These are phyloP conservation scores for Amphiprion clarkii DNA, from an alignment of 2,797 vertebrate genomes.

Conservation along the genomic window DNA sequence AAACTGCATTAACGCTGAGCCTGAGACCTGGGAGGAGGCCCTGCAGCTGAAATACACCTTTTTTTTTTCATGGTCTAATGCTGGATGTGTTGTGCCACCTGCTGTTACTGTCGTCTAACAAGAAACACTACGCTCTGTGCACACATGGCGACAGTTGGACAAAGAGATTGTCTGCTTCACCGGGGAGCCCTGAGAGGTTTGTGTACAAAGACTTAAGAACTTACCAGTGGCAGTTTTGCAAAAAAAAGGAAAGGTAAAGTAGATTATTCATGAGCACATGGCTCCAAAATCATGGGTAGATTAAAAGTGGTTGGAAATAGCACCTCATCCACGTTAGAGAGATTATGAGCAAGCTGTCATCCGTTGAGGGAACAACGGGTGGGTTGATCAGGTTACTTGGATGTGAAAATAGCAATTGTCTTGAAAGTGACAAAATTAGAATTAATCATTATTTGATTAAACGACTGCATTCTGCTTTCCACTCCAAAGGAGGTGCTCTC, in stretches of 20 bases:
- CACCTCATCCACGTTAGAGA: slow-evolving; percentile 46
- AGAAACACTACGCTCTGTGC: slow-evolving; percentile 45
- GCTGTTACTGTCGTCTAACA: slow-evolving; percentile 57
- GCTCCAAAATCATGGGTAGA: slow-evolving; percentile 47
- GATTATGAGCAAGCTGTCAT: slow-evolving; percentile 41
- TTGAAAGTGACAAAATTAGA: slow-evolving; percentile 61
- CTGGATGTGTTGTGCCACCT: slow-evolving; percentile 47
- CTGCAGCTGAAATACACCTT: slow-evolving; percentile 25
- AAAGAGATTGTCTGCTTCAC: slow-evolving; percentile 48
- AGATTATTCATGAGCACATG: slow-evolving; percentile 68
- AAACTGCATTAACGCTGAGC: slow-evolving; percentile 35
- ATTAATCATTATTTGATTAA: slow-evolving; percentile 67
- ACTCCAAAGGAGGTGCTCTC: slow-evolving; percentile 23
- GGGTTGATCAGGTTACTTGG: slow-evolving; percentile 61
- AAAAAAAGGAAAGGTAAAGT: slow-evolving; percentile 38
- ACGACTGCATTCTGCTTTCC: slow-evolving; percentile 44
- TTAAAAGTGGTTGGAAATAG: slow-evolving; percentile 51
- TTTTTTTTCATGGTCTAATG: slow-evolving; percentile 35
- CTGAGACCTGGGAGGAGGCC: slow-evolving; percentile 16
- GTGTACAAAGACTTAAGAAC: slow-evolving; percentile 54
- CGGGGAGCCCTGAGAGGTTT: slow-evolving; percentile 54
- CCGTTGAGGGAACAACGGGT: slow-evolving; percentile 46
- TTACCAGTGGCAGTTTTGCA: slow-evolving; percentile 55
- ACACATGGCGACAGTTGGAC: slow-evolving; percentile 44
- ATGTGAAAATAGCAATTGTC: slow-evolving; percentile 57